Percentiles rank a stretch among this genome's conserved stretches.
Evolutionary conservation across 2,113 vertebrate genomes (phyloP).

Genomic region (Bombycilla garrulus): DNA sequence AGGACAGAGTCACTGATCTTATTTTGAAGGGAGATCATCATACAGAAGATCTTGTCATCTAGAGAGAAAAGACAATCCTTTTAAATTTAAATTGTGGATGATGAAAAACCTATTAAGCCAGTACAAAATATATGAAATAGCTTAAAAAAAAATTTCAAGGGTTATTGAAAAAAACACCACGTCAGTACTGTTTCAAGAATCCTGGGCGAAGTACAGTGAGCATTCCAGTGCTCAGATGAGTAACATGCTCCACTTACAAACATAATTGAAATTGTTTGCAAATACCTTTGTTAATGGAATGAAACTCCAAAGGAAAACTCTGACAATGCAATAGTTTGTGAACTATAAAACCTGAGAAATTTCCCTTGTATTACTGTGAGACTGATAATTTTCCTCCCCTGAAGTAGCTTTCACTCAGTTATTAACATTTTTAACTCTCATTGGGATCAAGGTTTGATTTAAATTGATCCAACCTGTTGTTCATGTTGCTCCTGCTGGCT

Average conservation of each 20-base stretch:
- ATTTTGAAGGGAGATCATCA: background rate
- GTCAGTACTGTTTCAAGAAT: background rate
- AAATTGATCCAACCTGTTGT: background rate
- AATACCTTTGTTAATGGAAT: background rate
- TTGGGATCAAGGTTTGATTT: background rate
- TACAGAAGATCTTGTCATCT: background rate
- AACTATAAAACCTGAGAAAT: background rate
- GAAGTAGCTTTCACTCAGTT: background rate
- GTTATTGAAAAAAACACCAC: background rate
- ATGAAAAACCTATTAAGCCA: background rate
- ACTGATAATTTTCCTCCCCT: background rate
- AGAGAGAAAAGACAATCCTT: background rate
- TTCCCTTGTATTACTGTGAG: background rate
- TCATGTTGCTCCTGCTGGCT: background rate
- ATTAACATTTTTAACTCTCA: background rate
- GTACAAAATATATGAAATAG: background rate
- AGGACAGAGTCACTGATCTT: fast-evolving
- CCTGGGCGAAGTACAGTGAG: background rate
- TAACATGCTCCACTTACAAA: background rate
- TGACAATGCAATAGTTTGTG: background rate
- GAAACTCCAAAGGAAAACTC: background rate
- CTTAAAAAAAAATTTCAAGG: background rate
- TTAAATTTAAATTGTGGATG: background rate
- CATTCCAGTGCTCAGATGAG: background rate
- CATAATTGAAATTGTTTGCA: background rate